Evolutionary conservation across 2,888 invertebrate species (phyloP), one percentile per base, ranked within the genome.

Genomic region (Pterobdella sp.): DNA sequence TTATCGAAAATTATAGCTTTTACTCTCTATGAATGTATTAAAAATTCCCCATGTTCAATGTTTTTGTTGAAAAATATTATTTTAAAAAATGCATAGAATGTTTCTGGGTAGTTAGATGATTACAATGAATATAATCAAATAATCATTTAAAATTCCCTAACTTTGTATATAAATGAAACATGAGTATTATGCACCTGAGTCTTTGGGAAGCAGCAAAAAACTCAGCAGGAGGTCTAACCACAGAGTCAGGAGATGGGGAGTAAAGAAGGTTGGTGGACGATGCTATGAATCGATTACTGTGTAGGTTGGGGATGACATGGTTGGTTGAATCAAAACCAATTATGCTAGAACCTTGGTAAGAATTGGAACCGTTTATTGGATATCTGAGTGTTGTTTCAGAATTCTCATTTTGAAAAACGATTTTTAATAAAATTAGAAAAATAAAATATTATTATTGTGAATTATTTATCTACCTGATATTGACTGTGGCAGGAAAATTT

Each of bases 301-400:
- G 42, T 29, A 71, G 71, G 18, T 63, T 37, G 26, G 71, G 63
- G 63, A 71, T 35, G 29, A 52, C 35, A 34, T 52, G 71, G 63
- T 71, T 71, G 34, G 71, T 34, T 26, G 71, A 2, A 32, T 71
- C 71, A 36, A 71, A 71, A 29, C 71, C 71, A 63, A 71, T 71
- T 14, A 71, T 63, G 52, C 56, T 56, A 26, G 71, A 71, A n/a
- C 56, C 63, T 18, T 42, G 71, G 26, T 71, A 71, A 1, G 71
- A 56, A 29, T 56, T 71, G 34, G 49, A 56, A n/a, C 71, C 63
- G 29, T 52, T 63, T 22, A 71, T 56, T 49, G 71, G 71, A 35
- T 71, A 71, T 36, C 71, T 71, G 60, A 7, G 60, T 56, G 60
- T 7, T 56, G 60, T 7, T 56, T n/a, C n/a, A n/a, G n/a, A n/a